Base-by-base conservation (phyloP, 2,797 vertebrate species). In the Danio jaintianensis region DNA sequence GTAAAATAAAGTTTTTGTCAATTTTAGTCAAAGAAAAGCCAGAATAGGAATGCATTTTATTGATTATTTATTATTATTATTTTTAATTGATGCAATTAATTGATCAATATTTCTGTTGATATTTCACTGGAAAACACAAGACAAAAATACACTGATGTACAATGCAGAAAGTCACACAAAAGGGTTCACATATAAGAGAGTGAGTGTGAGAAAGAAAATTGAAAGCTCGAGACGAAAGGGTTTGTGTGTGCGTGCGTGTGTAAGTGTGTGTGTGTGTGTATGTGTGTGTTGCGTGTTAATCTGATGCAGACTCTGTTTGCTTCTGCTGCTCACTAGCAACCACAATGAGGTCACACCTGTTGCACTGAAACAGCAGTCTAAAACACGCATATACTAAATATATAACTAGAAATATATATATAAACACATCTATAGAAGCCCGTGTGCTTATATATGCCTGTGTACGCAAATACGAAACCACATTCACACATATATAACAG, bases 341-440 rank as follows among this genome's bases (percentile, higher is more conserved):
- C 90, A 91, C 93, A 92, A 90, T 90, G 88, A 93, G 91, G 92
- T 91, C 90, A 91, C 92, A 94, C 91, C 92, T 94, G 93, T 85
- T 90, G 70, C 87, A 81, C 70, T 86, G 69, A 79, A 85, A 85
- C 84, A 85, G 85, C 81, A 86, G 84, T 72, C 82, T 59, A 77
- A 89, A 88, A 86, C 77, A 76, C 75, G 18, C 85, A 88, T 86
- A 59, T 4, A 20, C 38, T 71, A 52, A 63, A 81, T 9, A 29
- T 29, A 29, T 29, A 29, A 15, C 9, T 16, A 45, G 50, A 67
- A 62, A 69, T 52, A 70, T 64, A 72, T 38, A 62, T 70, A 85
- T 53, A 76, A 67, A 62, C 29, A 13, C 45, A 69, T 74, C 20
- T 73, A 79, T 72, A 76, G 53, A 76, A 47, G 16, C 22, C n/a